phyloP scores from a whole-genome alignment of 2,888 invertebrate genomes.

The Phalera bucephala region DNA sequence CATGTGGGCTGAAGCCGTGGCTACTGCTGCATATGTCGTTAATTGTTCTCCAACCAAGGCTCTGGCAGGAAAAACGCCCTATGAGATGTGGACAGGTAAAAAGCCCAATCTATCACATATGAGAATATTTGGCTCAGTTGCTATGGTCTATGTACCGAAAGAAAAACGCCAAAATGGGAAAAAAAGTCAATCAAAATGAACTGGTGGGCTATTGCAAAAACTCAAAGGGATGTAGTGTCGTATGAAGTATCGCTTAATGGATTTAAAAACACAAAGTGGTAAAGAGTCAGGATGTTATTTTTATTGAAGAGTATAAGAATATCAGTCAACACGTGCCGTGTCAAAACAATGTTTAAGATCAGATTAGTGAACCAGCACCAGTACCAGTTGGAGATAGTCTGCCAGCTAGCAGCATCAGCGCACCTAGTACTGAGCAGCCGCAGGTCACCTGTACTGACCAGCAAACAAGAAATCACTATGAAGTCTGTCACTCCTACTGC shows the following conservation, averaged over 20 bases:
- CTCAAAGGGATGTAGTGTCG: conserved; percentile 2
- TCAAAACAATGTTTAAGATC: too few species aligned
- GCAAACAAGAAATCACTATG: too few species aligned
- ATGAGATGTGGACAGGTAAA: conserved; percentile 1
- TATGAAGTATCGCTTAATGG: conserved; percentile 1
- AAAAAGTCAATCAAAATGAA: not conserved
- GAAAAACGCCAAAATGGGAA: not conserved
- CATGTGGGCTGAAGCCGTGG: conserved; percentile 1
- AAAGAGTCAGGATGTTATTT: too few species aligned
- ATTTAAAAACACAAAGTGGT: not conserved
- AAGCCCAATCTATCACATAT: conserved; percentile 2
- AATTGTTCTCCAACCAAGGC: conserved; percentile 1
- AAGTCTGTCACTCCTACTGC: too few species aligned
- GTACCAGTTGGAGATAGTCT: too few species aligned
- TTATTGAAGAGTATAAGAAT: too few species aligned
- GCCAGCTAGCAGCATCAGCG: too few species aligned
- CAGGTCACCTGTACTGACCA: too few species aligned
- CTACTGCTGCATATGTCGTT: conserved; percentile 2
- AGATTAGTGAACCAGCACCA: too few species aligned
- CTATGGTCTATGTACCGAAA: conserved; percentile 1
- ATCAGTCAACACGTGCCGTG: too few species aligned
- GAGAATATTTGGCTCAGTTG: conserved; percentile 5
- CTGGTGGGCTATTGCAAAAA: conserved; percentile 2
- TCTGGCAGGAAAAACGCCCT: not conserved
- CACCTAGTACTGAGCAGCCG: too few species aligned